Conservation (phyloP, 2,888 invertebrate species). For the Gari tellinella region DNA sequence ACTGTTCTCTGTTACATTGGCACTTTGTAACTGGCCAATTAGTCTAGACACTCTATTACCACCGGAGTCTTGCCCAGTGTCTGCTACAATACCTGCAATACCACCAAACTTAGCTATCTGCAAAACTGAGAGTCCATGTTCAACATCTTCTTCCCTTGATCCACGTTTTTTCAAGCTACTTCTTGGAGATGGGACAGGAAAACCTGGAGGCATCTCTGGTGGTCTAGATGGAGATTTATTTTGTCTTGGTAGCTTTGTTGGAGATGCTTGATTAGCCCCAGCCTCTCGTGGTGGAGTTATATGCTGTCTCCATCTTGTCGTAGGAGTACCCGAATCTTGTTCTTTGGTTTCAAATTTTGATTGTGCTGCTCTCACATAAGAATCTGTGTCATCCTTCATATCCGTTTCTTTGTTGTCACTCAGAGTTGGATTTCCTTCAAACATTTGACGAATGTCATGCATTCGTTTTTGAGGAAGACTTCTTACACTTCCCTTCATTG, state of each 20-base stretch:
- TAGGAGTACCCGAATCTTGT: slow-evolving; percentile 3
- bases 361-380: slow-evolving; percentile 11
- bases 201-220: background rate
- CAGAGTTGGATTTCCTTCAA: slow-evolving; percentile 47
- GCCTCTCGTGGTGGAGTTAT: slow-evolving; percentile 21
- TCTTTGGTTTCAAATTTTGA: slow-evolving; percentile 18
- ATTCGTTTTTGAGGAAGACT: slow-evolving; percentile 72
- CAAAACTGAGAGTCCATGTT: slow-evolving; percentile 13
- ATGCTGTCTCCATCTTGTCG: slow-evolving; percentile 28
- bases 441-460: slow-evolving; percentile 67
- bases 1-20: no score
- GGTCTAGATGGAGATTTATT: slow-evolving; percentile 33
- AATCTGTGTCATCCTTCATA: background rate
- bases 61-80: slow-evolving; percentile 6
- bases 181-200: slow-evolving; percentile 43
- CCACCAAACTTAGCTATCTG: slow-evolving; percentile 33
- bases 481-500: slow-evolving; percentile 54
- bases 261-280: slow-evolving; percentile 16
- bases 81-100: slow-evolving; percentile 30
- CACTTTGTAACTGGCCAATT: slow-evolving; percentile 13
- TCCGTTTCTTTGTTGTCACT: background rate
- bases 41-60: slow-evolving; percentile 34
- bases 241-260: slow-evolving; percentile 20
- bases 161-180: slow-evolving; percentile 28
- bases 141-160: slow-evolving; percentile 2